A percentile compares a stretch with the other conserved stretches of the same genome.
phyloP scores from a whole-genome alignment of 2,888 invertebrate genomes.

The Invenusta paracnida region DNA sequence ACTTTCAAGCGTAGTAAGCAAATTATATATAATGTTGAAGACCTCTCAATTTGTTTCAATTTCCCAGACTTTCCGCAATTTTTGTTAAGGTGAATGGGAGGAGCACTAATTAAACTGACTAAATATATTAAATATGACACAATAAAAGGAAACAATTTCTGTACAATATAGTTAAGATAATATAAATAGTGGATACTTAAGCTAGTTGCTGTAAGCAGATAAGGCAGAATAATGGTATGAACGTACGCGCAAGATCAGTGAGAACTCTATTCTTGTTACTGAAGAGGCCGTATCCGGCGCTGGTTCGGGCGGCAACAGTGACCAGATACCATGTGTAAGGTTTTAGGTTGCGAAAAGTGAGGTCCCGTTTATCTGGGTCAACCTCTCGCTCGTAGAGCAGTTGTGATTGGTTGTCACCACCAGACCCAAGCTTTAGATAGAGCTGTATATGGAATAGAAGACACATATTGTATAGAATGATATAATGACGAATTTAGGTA shows the following conservation, averaged over 20 bases:
- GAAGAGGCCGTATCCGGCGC: background rate
- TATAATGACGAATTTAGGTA: background rate
- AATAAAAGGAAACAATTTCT: too few relatives aligned
- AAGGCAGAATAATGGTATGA: too few relatives aligned
- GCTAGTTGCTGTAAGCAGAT: too few relatives aligned
- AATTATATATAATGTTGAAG: too few relatives aligned
- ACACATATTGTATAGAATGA: background rate
- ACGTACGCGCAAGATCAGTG: background rate
- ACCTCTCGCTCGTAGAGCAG: background rate
- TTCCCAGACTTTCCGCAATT: too few relatives aligned
- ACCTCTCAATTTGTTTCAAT: too few relatives aligned
- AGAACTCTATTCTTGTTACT: background rate
- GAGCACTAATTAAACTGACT: too few relatives aligned
- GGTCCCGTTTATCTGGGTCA: background rate
- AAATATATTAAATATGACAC: too few relatives aligned
- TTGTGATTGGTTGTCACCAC: background rate
- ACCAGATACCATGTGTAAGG: conserved; percentile 2
- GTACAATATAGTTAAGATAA: too few relatives aligned
- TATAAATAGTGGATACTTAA: too few relatives aligned
- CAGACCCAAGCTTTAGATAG: background rate
- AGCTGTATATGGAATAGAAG: background rate
- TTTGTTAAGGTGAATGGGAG: too few relatives aligned
- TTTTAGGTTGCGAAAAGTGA: background rate
- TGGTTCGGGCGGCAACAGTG: background rate
- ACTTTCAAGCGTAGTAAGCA: too few relatives aligned